Conservation (phyloP, 2,797 vertebrate genomes). For the Yasuhikotakia modesta region DNA sequence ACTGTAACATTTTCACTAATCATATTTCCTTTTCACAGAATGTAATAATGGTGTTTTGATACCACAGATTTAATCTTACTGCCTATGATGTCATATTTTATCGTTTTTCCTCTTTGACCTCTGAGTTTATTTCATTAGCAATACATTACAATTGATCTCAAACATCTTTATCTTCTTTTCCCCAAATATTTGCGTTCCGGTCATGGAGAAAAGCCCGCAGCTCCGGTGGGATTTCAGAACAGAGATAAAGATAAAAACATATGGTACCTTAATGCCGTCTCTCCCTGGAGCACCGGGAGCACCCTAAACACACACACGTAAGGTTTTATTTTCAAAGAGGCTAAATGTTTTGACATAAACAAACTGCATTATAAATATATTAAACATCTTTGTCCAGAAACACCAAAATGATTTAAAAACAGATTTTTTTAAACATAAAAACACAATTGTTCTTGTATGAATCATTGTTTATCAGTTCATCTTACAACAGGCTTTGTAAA, state of each 20-base stretch:
- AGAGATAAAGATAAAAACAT: conserved; percentile 43
- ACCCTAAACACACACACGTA: conserved; percentile 74
- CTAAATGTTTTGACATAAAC: background rate
- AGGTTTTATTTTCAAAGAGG: background rate
- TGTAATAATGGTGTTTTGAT: conserved; percentile 39
- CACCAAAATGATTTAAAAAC: background rate
- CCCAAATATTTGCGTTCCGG: conserved; percentile 51
- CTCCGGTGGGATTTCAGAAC: conserved; percentile 18
- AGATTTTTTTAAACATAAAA: background rate
- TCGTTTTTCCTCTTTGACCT: conserved; percentile 10
- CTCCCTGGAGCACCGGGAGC: conserved; percentile 89
- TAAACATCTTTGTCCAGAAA: background rate
- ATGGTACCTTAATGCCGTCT: conserved; percentile 91
- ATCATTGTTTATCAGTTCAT: background rate
- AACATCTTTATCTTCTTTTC: conserved; percentile 47
- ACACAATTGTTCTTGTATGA: background rate
- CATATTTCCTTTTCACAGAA: conserved; percentile 32
- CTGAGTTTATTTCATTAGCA: conserved; percentile 44
- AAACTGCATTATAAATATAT: background rate
- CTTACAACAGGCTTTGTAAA: background rate
- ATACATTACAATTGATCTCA: conserved; percentile 36
- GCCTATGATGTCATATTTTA: conserved; percentile 24
- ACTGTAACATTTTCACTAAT: conserved; percentile 14
- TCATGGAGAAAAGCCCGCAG: conserved; percentile 20
- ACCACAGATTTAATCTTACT: conserved; percentile 12